Evolutionary conservation across 2,113 vertebrate genomes (phyloP).

Genomic region (Chionodraco myersi): DNA sequence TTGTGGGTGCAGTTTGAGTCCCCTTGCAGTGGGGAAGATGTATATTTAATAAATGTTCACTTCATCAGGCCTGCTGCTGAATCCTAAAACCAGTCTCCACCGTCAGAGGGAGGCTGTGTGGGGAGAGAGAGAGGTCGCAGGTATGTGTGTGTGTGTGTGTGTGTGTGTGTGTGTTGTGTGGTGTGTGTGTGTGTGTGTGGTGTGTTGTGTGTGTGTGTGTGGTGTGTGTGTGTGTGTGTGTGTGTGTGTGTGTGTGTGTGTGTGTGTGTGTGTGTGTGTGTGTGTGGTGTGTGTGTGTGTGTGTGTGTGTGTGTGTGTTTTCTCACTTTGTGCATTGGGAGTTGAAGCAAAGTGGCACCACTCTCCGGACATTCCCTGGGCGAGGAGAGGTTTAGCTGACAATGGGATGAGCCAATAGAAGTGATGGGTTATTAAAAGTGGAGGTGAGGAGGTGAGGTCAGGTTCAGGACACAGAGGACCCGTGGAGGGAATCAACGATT

Average conservation of each 20-base stretch:
- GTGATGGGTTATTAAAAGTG: slow-evolving; percentile 51
- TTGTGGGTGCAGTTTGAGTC: slow-evolving; percentile 3
- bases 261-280: slow-evolving; percentile 23
- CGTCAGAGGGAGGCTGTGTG: slow-evolving; percentile 15
- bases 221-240: slow-evolving; percentile 25
- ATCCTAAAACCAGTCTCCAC: slow-evolving; percentile 57
- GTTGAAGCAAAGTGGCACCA: slow-evolving; percentile 29
- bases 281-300: slow-evolving; percentile 32
- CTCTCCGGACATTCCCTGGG: neutral
- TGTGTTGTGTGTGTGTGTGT: slow-evolving; percentile 31
- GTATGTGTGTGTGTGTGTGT: slow-evolving; percentile 40
- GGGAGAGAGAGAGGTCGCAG: slow-evolving; percentile 42
- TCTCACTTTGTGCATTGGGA: slow-evolving; percentile 18
- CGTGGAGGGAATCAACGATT: slow-evolving; percentile 21
- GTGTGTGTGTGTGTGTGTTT: slow-evolving; percentile 22
- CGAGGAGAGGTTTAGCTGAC: slow-evolving; percentile 13
- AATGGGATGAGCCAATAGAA: slow-evolving; percentile 27
- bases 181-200: slow-evolving; percentile 18
- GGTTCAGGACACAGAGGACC: slow-evolving; percentile 38
- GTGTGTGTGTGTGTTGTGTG: no score
- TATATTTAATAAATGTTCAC: slow-evolving; percentile 69
- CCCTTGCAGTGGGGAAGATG: slow-evolving; percentile 35
- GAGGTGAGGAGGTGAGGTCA: slow-evolving; percentile 59
- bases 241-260: slow-evolving; percentile 23
- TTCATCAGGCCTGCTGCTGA: slow-evolving; percentile 63